These are phyloP conservation scores for Sorex araneus DNA, from an alignment of 2,113 vertebrate species.

Conservation along the genomic window DNA sequence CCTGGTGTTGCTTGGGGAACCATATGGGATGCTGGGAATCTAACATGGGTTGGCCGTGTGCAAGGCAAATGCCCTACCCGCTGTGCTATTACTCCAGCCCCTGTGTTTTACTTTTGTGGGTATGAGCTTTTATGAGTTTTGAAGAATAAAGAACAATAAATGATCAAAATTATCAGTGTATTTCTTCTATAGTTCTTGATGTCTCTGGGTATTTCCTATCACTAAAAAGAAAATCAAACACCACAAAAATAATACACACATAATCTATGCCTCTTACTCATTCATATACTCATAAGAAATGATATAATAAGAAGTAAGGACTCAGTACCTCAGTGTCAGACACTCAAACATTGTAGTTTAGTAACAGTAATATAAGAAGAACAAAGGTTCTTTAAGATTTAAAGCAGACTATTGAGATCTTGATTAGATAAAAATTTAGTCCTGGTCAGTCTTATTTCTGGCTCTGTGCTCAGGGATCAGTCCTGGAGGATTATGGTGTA, in stretches of 20 bases:
- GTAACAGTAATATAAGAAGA: not conserved
- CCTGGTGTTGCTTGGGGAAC: too few species aligned
- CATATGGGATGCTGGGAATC: too few species aligned
- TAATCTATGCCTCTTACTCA: conserved; percentile 25
- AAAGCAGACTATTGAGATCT: not conserved
- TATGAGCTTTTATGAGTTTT: conserved; percentile 2
- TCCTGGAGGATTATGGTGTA: too few species aligned
- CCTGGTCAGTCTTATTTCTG: not conserved
- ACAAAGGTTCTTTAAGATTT: not conserved
- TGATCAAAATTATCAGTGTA: conserved; percentile 2
- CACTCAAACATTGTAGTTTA: not conserved
- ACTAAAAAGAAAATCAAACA: conserved; percentile 37
- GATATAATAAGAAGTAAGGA: not conserved
- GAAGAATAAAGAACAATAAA: conserved; percentile 7
- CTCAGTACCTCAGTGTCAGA: not conserved
- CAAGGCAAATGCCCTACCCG: too few species aligned
- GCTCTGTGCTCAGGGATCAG: too few species aligned
- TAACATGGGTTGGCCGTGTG: too few species aligned
- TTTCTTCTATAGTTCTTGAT: conserved; percentile 35
- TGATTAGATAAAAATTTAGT: conserved; percentile 6
- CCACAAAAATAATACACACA: not conserved
- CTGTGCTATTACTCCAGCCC: too few species aligned
- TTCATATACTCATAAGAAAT: not conserved
- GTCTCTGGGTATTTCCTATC: not conserved
- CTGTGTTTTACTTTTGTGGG: conserved; percentile 1